Percentiles rank a stretch among this genome's conserved stretches.
Evolutionary conservation across 2,797 vertebrate genomes (phyloP).

Genomic region (Momotus momota): DNA sequence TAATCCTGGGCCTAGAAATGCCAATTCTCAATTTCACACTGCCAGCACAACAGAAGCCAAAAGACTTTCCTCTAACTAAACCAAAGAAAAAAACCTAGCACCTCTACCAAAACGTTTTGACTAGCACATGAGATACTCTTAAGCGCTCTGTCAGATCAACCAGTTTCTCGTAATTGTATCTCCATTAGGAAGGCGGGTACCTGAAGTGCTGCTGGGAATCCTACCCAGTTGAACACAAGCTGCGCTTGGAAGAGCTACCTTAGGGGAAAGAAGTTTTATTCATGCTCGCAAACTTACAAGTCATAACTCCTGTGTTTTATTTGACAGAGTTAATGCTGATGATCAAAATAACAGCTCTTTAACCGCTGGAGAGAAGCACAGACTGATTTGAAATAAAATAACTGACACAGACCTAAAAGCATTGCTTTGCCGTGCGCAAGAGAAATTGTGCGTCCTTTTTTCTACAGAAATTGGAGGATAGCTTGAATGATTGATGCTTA

Average conservation of each 20-base stretch:
- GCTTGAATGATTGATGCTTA: background rate
- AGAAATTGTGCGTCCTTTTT: background rate
- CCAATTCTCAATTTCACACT: background rate
- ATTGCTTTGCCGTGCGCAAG: rapidly evolving
- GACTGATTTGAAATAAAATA: background rate
- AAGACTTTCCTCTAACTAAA: background rate
- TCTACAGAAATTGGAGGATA: background rate
- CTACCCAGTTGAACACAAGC: no score
- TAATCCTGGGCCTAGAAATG: background rate
- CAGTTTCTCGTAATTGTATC: rapidly evolving
- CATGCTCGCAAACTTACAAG: rapidly evolving
- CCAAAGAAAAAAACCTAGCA: background rate
- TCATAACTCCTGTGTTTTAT: rapidly evolving
- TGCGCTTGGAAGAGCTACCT: rapidly evolving
- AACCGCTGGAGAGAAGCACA: background rate
- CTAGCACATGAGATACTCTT: background rate
- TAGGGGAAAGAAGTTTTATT: rapidly evolving
- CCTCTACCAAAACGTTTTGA: background rate
- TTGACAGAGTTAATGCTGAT: background rate
- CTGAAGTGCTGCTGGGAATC: background rate
- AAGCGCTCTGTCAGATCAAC: rapidly evolving
- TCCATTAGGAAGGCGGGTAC: rapidly evolving
- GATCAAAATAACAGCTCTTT: background rate
- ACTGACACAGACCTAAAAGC: background rate
- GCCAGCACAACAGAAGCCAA: background rate